Evolutionary conservation across 2,888 invertebrate species (phyloP).

Genomic region (Imbricaverruca yamaguchii): DNA sequence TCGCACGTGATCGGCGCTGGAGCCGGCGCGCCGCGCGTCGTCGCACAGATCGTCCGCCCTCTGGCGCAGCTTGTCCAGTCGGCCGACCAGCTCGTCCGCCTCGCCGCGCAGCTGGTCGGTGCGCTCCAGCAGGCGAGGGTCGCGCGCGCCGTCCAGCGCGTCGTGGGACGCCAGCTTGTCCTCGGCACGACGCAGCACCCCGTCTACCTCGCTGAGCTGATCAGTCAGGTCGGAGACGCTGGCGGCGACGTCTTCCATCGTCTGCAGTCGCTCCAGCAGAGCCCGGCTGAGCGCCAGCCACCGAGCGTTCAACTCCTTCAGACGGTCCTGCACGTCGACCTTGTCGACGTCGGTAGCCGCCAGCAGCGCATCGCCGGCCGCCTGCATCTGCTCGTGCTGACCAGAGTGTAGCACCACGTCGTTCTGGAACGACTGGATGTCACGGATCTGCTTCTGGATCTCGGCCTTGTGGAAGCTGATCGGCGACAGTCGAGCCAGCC

Average conservation of each 20-base stretch:
- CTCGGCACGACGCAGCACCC: conserved; percentile 77
- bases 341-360: conserved; percentile 84
- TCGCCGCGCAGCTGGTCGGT: conserved; percentile 71
- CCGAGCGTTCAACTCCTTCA: conserved; percentile 70
- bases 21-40: conserved; percentile 64
- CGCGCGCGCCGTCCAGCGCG: conserved; percentile 56
- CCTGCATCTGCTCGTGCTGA: conserved; percentile 82
- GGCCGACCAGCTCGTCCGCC: conserved; percentile 65
- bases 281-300: conserved; percentile 89
- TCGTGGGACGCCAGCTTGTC: conserved; percentile 70
- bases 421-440: conserved; percentile 79
- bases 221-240: conserved; percentile 73
- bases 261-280: conserved; percentile 64
- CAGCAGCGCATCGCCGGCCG: conserved; percentile 79
- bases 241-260: conserved; percentile 64
- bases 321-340: conserved; percentile 73
- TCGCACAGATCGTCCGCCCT: conserved; percentile 67
- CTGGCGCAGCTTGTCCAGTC: conserved; percentile 56
- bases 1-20: conserved; percentile 64
- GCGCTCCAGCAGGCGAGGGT: conserved; percentile 74
- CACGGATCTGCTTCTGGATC: conserved; percentile 77
- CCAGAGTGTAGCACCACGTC: conserved; percentile 93
- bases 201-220: conserved; percentile 72
- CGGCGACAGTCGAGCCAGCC: conserved; percentile 68
- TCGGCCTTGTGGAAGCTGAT: conserved; percentile 70